These are phyloP conservation scores for Montipora efflorescens DNA, from an alignment of 64 coral and sea anemone genomes.

Conservation along the genomic window DNA sequence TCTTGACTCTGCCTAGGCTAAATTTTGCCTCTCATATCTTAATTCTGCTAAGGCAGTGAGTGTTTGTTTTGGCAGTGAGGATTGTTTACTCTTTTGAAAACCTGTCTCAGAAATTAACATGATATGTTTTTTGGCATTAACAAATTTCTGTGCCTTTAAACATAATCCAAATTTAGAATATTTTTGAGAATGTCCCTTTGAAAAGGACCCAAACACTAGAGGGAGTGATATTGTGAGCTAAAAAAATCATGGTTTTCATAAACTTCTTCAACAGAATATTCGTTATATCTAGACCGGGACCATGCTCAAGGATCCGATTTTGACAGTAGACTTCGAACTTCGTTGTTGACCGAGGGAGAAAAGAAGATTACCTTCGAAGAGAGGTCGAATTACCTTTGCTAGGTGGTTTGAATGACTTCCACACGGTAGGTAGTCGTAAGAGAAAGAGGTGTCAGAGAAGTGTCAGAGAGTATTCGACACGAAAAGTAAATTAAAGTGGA, in stretches of 20 bases:
- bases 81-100: constrained; percentile 41
- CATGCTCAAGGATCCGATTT: too few species aligned
- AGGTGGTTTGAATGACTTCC: too few species aligned
- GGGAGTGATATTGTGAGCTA: constrained; percentile 66
- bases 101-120: constrained; percentile 63
- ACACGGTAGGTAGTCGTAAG: too few species aligned
- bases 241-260: background rate
- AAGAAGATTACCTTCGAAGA: too few species aligned
- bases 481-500: too few species aligned
- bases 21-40: background rate
- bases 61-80: background rate
- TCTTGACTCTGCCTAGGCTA: constrained; percentile 26
- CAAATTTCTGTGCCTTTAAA: constrained; percentile 54
- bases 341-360: too few species aligned
- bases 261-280: too few species aligned
- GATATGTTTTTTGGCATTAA: constrained; percentile 63
- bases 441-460: too few species aligned
- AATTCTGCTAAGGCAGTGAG: background rate
- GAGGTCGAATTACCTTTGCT: too few species aligned
- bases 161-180: constrained; percentile 59
- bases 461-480: too few species aligned
- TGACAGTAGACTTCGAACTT: too few species aligned
- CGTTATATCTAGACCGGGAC: too few species aligned
- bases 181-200: constrained; percentile 64
- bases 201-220: constrained; percentile 74